phyloP scores from a whole-genome alignment of 2,797 vertebrate species.

The Tokudaia tokunoshimensis region DNA sequence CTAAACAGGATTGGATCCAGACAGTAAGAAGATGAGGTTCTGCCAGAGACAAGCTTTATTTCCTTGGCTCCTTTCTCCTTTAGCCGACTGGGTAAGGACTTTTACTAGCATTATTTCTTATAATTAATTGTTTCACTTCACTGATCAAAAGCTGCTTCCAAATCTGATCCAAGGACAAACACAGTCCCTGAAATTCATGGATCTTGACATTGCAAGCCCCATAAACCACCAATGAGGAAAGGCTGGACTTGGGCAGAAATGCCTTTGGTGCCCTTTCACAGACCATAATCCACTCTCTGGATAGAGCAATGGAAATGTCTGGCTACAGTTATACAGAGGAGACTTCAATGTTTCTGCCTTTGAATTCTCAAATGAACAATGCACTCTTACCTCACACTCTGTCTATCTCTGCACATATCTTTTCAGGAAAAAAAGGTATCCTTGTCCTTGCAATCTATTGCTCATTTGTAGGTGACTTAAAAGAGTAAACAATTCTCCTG shows the following conservation, averaged over 20 bases:
- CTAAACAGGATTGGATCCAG: conserved; percentile 51
- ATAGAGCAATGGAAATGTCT: background rate
- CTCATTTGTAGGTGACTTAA: conserved; percentile 68
- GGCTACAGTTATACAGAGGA: conserved; percentile 30
- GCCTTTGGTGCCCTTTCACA: conserved; percentile 76
- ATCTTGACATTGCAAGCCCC: conserved; percentile 88
- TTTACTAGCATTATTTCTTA: conserved; percentile 82
- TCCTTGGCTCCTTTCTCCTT: conserved; percentile 50
- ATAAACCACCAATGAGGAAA: conserved; percentile 88
- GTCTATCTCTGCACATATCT: conserved; percentile 51
- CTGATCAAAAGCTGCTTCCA: conserved; percentile 83
- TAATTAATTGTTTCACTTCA: conserved; percentile 88
- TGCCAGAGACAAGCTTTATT: conserved; percentile 70
- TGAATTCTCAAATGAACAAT: conserved; percentile 56
- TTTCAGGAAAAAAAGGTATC: conserved; percentile 35
- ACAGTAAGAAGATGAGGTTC: conserved; percentile 7
- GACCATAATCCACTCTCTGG: conserved; percentile 65
- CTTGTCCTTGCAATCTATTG: conserved; percentile 64
- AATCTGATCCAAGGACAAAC: conserved; percentile 84
- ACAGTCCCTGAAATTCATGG: conserved; percentile 85
- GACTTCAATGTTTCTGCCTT: conserved; percentile 16
- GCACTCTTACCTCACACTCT: conserved; percentile 61
- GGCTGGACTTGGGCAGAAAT: conserved; percentile 79
- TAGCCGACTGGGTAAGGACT: conserved; percentile 50
- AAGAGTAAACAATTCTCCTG: conserved; percentile 42